Percentiles rank a stretch among this genome's conserved stretches.
Conservation (phyloP, 2,797 vertebrate species). For the Megaceryle alcyon region DNA sequence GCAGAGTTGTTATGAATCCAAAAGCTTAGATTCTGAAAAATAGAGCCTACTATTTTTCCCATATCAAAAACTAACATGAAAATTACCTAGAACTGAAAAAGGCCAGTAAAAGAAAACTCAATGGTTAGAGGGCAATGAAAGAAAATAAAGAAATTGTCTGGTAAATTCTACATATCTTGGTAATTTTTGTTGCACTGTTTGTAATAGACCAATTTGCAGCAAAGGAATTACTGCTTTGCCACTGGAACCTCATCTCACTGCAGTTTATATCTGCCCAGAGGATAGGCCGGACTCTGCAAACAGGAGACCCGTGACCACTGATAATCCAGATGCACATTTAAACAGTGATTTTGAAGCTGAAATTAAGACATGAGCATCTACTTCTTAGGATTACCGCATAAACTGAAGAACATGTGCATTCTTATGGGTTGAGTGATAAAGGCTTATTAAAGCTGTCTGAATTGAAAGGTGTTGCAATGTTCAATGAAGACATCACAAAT, state of each 20-base stretch:
- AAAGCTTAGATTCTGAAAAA: background rate
- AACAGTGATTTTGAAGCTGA: background rate
- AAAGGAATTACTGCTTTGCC: background rate
- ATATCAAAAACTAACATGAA: background rate
- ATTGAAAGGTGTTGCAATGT: background rate
- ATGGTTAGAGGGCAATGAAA: background rate
- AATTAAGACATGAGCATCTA: background rate
- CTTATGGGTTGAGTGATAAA: background rate
- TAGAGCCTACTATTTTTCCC: background rate
- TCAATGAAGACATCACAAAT: background rate
- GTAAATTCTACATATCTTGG: background rate
- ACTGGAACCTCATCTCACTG: background rate
- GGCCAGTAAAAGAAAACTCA: background rate
- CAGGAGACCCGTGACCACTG: background rate
- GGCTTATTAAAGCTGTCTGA: background rate
- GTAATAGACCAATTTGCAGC: background rate
- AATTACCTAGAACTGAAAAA: background rate
- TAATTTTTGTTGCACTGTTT: background rate
- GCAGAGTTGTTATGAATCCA: background rate
- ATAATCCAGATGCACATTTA: background rate
- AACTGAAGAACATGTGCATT: background rate
- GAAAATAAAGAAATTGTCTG: background rate
- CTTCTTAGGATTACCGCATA: background rate
- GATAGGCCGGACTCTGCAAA: background rate
- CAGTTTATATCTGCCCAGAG: background rate